Percentiles rank a stretch among this genome's conserved stretches.
These are phyloP conservation scores for Maylandia zebra DNA, from an alignment of 2,113 vertebrate genomes.

Conservation along the genomic window DNA sequence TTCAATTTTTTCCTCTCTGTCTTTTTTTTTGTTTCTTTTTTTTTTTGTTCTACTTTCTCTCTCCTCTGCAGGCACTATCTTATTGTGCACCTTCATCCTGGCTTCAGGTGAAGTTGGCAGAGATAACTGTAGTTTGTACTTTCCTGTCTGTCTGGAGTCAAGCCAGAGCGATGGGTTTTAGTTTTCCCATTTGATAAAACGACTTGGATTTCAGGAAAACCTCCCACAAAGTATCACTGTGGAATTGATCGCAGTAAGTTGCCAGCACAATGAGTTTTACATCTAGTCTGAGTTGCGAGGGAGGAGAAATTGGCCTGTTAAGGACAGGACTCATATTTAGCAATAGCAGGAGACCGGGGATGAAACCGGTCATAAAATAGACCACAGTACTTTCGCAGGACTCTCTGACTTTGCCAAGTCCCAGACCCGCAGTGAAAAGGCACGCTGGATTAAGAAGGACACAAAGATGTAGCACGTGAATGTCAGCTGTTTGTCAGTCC, in stretches of 20 bases:
- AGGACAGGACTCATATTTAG: not conserved
- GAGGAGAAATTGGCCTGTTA: not conserved
- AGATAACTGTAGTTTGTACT: conserved; percentile 56
- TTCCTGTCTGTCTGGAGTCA: conserved; percentile 41
- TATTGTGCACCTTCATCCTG: conserved; percentile 28
- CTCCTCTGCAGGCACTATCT: conserved; percentile 21
- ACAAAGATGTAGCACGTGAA: conserved; percentile 22
- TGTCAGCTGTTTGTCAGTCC: conserved; percentile 31
- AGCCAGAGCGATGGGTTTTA: conserved; percentile 39
- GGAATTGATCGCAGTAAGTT: conserved; percentile 49
- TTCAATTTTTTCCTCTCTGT: not conserved
- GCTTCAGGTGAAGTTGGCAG: conserved; percentile 53
- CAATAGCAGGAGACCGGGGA: not conserved
- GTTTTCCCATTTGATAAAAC: conserved; percentile 52
- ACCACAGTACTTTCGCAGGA: not conserved
- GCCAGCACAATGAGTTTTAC: conserved; percentile 39
- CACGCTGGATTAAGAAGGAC: not conserved
- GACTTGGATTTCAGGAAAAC: conserved; percentile 41
- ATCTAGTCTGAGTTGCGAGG: not conserved
- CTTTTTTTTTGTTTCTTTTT: not conserved
- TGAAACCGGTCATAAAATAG: conserved; percentile 1
- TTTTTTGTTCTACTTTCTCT: not conserved
- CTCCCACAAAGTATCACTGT: conserved; percentile 42
- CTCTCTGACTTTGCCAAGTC: conserved; percentile 13
- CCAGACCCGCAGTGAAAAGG: not conserved